phyloP scores from a whole-genome alignment of 2,113 vertebrate genomes.

The Riparia riparia region DNA sequence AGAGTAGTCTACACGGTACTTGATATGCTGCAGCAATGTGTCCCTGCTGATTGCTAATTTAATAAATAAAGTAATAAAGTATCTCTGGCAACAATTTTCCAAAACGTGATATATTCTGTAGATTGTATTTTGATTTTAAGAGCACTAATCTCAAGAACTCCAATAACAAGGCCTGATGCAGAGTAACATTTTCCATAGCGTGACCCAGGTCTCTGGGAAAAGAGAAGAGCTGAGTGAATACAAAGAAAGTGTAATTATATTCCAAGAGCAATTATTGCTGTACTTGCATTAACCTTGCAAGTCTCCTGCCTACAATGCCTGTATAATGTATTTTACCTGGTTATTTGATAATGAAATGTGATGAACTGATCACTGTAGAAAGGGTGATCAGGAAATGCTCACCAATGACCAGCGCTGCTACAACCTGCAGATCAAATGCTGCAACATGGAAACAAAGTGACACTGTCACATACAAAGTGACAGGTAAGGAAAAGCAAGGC shows the following conservation, averaged over 20 bases:
- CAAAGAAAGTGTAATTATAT: slow-evolving; percentile 24
- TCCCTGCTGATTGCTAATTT: neutral
- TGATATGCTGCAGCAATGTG: neutral
- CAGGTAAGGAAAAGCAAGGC: neutral
- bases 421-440: accelerated
- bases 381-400: neutral
- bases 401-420: neutral
- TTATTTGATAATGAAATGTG: slow-evolving; percentile 36
- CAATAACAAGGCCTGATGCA: neutral
- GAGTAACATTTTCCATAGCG: neutral
- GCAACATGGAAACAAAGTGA: neutral
- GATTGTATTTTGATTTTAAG: slow-evolving; percentile 1
- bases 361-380: neutral
- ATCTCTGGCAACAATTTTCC: slow-evolving; percentile 16
- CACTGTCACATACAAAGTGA: neutral
- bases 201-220: neutral
- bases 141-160: neutral
- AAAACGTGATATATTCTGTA: neutral
- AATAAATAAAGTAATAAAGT: slow-evolving; percentile 39
- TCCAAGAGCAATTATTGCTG: slow-evolving; percentile 44
- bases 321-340: slow-evolving; percentile 45
- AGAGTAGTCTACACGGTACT: neutral
- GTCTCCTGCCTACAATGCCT: slow-evolving; percentile 29
- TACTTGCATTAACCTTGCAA: slow-evolving; percentile 52
- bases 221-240: neutral